Conservation (phyloP, 2,888 invertebrate genomes). For the Caenorhabditis imperialis region DNA sequence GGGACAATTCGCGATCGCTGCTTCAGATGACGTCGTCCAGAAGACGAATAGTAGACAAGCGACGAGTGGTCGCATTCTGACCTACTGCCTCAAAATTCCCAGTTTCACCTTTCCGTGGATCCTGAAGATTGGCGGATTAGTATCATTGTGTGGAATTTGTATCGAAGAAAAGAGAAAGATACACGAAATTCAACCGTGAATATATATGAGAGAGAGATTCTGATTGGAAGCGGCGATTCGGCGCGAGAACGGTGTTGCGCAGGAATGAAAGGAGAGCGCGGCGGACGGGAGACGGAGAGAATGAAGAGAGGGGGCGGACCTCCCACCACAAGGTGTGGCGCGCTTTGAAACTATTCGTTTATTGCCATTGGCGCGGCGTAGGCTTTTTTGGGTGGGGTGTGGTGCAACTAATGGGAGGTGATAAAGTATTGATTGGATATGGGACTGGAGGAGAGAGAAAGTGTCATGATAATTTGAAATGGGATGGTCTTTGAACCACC, state of each 20-base stretch:
- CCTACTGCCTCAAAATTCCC: background rate
- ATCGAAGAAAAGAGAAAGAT: background rate
- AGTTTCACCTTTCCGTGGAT: background rate
- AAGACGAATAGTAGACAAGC: slow-evolving; percentile 5
- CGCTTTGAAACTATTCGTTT: too few relatives aligned
- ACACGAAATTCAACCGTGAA: background rate
- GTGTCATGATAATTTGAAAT: too few relatives aligned
- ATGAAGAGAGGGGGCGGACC: slow-evolving; percentile 8
- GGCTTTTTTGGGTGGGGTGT: too few relatives aligned
- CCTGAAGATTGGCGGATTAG: too few relatives aligned
- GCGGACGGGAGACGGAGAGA: slow-evolving; percentile 10
- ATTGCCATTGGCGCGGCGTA: too few relatives aligned
- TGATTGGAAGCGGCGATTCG: background rate
- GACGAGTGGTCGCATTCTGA: slow-evolving; percentile 34
- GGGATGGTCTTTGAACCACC: too few relatives aligned
- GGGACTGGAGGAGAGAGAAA: too few relatives aligned
- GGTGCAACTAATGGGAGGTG: too few relatives aligned
- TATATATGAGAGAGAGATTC: background rate
- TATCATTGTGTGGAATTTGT: background rate
- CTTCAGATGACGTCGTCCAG: background rate
- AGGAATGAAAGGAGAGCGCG: slow-evolving; percentile 13
- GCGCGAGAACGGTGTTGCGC: slow-evolving; percentile 4
- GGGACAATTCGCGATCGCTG: slow-evolving; percentile 69
- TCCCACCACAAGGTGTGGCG: slow-evolving; percentile 8
- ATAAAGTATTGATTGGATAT: too few relatives aligned